These are phyloP conservation scores for Hybognathus amarus DNA, from an alignment of 2,797 vertebrate species.

Conservation along the genomic window DNA sequence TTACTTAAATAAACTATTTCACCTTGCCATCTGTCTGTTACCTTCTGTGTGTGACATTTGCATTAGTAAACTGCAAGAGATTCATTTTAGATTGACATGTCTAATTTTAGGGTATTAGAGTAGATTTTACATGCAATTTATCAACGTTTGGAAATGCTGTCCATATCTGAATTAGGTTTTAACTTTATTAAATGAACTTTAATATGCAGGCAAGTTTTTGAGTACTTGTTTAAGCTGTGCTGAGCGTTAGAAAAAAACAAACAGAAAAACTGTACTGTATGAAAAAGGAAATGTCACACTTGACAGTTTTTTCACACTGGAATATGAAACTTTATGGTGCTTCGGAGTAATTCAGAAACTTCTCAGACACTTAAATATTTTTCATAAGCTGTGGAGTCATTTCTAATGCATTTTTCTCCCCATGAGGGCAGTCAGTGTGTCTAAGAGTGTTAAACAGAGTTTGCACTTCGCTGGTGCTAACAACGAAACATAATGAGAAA, in stretches of 20 bases:
- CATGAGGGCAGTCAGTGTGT: slow-evolving; percentile 36
- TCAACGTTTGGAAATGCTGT: background rate
- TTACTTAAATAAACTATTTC: too few relatives aligned
- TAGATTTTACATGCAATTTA: background rate
- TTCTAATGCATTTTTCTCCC: slow-evolving; percentile 22
- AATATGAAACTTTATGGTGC: slow-evolving; percentile 19
- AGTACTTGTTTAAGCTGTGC: background rate
- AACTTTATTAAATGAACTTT: background rate
- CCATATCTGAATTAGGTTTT: background rate
- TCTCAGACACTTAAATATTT: slow-evolving; percentile 45
- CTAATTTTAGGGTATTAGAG: background rate
- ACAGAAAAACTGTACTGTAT: background rate
- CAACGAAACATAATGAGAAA: slow-evolving; percentile 25
- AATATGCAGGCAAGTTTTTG: background rate
- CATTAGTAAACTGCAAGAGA: background rate
- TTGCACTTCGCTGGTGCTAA: slow-evolving; percentile 36
- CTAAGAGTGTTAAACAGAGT: slow-evolving; percentile 36
- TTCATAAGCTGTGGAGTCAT: slow-evolving; percentile 18
- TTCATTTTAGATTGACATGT: background rate
- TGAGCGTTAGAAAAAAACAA: background rate
- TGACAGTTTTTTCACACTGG: background rate
- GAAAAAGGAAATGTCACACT: background rate
- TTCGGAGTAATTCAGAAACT: slow-evolving; percentile 37
- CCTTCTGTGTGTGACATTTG: too few relatives aligned
- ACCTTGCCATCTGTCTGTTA: too few relatives aligned